phyloP scores from a whole-genome alignment of 2,888 invertebrate species.

The Diachrysia chrysitis region DNA sequence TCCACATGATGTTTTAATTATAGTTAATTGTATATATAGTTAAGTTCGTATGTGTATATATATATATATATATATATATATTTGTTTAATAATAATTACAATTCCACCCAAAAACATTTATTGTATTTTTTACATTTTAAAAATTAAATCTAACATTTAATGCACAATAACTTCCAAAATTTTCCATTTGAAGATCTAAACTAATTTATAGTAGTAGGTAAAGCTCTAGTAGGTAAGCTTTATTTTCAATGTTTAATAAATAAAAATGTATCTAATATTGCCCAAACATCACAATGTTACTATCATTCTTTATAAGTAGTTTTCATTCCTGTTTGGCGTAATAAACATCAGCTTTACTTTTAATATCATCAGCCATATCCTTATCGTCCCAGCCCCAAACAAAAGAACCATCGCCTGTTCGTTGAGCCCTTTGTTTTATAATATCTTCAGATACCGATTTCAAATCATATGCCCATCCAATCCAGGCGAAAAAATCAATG shows the following conservation, averaged over 20 bases:
- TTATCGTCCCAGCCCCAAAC: constrained; percentile 61
- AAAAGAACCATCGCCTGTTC: constrained; percentile 70
- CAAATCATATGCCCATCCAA: constrained; percentile 75
- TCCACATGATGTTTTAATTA: too few species aligned
- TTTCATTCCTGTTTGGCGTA: constrained; percentile 15
- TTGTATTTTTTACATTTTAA: too few species aligned
- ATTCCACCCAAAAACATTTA: too few species aligned
- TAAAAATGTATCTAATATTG: neutral
- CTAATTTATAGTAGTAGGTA: too few species aligned
- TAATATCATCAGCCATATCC: constrained; percentile 35
- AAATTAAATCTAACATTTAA: too few species aligned
- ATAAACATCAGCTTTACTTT: constrained; percentile 15
- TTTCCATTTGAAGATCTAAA: too few species aligned
- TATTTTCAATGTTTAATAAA: neutral
- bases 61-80: too few species aligned
- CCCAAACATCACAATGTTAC: neutral
- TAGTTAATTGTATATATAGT: too few species aligned
- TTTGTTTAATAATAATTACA: too few species aligned
- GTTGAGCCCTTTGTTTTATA: constrained; percentile 57
- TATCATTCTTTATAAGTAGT: neutral
- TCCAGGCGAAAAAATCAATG: constrained; percentile 71
- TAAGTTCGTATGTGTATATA: too few species aligned
- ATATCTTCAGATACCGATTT: constrained; percentile 64
- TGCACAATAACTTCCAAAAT: too few species aligned
- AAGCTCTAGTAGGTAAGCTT: too few species aligned